phyloP scores from a whole-genome alignment of 1,140 invertebrate genomes.

The Anagrus nilaparvatae region DNA sequence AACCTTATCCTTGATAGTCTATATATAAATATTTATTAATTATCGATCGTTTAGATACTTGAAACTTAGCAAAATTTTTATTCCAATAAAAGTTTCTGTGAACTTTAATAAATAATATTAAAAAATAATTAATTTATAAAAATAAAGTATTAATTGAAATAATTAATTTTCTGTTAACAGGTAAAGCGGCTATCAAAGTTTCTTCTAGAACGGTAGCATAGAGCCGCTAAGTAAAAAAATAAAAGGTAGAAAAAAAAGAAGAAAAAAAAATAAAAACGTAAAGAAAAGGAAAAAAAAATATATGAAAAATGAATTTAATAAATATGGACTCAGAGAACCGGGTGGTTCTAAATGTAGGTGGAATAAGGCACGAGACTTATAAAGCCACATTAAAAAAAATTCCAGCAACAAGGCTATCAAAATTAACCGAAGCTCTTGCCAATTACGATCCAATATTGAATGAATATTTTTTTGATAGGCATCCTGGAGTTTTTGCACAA shows the following conservation, averaged over 20 bases:
- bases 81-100: too few species aligned
- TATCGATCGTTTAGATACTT: too few species aligned
- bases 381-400: slow-evolving; percentile 90
- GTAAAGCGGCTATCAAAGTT: slow-evolving; percentile 29
- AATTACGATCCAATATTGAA: slow-evolving; percentile 95
- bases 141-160: too few species aligned
- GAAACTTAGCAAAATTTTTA: too few species aligned
- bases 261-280: slow-evolving; percentile 37
- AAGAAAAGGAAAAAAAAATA: too few species aligned
- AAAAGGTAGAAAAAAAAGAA: too few species aligned
- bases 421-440: slow-evolving; percentile 79
- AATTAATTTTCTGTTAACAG: too few species aligned
- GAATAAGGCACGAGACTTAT: slow-evolving; percentile 94
- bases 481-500: slow-evolving; percentile 95
- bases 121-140: too few species aligned
- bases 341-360: slow-evolving; percentile 96
- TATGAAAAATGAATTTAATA: slow-evolving; percentile 35
- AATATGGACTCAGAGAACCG: slow-evolving; percentile 55
- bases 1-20: too few species aligned
- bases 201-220: slow-evolving; percentile 36
- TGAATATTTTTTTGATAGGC: slow-evolving; percentile 98
- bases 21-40: too few species aligned
- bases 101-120: too few species aligned
- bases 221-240: slow-evolving; percentile 29
- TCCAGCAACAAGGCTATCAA: slow-evolving; percentile 80